phyloP scores from a whole-genome alignment of 2,888 invertebrate species.

The Gryllus longicercus region DNA sequence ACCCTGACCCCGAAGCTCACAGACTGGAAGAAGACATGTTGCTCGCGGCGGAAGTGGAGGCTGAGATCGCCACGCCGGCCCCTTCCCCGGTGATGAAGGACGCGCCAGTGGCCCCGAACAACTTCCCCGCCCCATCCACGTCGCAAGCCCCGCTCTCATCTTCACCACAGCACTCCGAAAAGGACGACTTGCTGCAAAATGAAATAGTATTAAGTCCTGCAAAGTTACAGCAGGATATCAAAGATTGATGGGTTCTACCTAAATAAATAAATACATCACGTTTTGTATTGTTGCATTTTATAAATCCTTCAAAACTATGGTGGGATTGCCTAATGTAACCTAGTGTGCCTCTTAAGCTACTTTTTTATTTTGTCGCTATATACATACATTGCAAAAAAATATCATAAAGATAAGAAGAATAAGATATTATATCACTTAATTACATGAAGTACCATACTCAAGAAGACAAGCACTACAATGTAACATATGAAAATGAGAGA shows the following conservation, averaged over 20 bases:
- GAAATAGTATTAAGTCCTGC: slow-evolving; percentile 64
- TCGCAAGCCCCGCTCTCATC: slow-evolving; percentile 40
- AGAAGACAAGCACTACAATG: background rate
- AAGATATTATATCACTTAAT: slow-evolving; percentile 18
- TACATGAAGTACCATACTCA: background rate
- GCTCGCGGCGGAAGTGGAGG: slow-evolving; percentile 42
- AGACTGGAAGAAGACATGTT: slow-evolving; percentile 44
- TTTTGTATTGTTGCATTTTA: slow-evolving; percentile 18
- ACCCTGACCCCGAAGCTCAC: slow-evolving; percentile 36
- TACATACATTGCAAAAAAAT: slow-evolving; percentile 20
- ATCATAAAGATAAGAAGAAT: background rate
- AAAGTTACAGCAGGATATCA: slow-evolving; percentile 53
- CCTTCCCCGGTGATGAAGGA: background rate
- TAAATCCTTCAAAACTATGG: slow-evolving; percentile 17
- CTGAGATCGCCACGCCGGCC: slow-evolving; percentile 32
- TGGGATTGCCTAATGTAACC: slow-evolving; percentile 22
- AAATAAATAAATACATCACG: background rate
- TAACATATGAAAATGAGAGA: background rate
- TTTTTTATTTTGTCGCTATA: slow-evolving; percentile 23
- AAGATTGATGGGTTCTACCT: slow-evolving; percentile 25
- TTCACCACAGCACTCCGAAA: slow-evolving; percentile 40
- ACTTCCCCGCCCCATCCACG: slow-evolving; percentile 37
- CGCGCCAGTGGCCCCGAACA: slow-evolving; percentile 17
- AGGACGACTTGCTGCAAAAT: slow-evolving; percentile 51
- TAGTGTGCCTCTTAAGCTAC: slow-evolving; percentile 29